Conservation (phyloP, 1,140 invertebrate species). For the Danaus melanippus region DNA sequence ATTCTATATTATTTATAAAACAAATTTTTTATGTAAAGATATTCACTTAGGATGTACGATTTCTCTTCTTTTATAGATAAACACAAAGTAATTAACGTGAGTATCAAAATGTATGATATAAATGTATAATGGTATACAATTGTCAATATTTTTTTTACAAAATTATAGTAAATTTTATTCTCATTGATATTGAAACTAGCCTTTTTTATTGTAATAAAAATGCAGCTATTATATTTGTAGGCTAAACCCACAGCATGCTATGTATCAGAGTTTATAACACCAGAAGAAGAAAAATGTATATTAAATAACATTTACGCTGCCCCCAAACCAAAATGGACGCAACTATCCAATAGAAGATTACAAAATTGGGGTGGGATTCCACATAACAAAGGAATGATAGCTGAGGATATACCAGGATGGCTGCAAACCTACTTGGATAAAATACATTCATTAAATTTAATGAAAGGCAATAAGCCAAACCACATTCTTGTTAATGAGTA, state of each 20-base stretch:
- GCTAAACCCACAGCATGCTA: conserved; percentile 85
- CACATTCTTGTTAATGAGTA: conserved; percentile 98
- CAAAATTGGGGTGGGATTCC: conserved; percentile 98
- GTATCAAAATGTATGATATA: conserved; percentile 12
- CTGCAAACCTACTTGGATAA: conserved; percentile 82
- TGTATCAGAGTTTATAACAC: conserved; percentile 91
- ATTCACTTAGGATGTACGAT: conserved; percentile 6
- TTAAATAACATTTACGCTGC: conserved; percentile 81
- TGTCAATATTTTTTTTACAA: no score
- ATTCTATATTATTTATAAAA: no score
- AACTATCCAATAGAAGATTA: conserved; percentile 89
- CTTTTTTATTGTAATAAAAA: conserved; percentile 2
- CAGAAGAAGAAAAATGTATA: conserved; percentile 85
- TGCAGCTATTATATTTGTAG: conserved; percentile 54
- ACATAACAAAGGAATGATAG: conserved; percentile 94
- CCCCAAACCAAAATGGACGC: conserved; percentile 97
- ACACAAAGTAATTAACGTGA: conserved; percentile 27
- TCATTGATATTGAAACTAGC: neutral
- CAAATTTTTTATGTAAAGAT: no score
- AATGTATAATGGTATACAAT: no score
- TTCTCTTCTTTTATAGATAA: conserved; percentile 19
- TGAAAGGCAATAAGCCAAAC: conserved; percentile 87
- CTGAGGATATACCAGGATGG: conserved; percentile 92
- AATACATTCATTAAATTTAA: conserved; percentile 81
- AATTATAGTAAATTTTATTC: no score